These are phyloP conservation scores for Galagoides demidoff DNA, from an alignment of 2,797 vertebrate species.

Conservation along the genomic window DNA sequence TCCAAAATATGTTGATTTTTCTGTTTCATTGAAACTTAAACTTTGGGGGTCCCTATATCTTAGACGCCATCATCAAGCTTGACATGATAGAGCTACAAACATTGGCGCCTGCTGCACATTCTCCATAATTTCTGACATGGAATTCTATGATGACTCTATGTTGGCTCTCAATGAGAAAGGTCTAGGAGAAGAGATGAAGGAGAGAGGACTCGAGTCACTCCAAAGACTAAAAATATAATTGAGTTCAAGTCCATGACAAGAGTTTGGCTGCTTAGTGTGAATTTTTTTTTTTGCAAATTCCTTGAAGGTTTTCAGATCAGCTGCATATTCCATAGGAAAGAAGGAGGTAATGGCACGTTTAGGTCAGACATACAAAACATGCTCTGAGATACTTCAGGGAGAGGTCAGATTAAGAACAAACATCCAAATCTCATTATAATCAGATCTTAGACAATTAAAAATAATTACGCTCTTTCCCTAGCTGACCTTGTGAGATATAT, in stretches of 20 bases:
- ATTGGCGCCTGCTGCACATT: neutral
- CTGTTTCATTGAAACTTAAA: neutral
- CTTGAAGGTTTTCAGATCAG: slow-evolving; percentile 55
- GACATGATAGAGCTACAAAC: neutral
- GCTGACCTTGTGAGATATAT: slow-evolving; percentile 65
- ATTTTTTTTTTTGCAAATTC: neutral
- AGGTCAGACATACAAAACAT: slow-evolving; percentile 47
- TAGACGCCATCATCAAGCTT: neutral
- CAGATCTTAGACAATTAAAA: slow-evolving; percentile 74
- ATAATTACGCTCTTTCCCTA: slow-evolving; percentile 63
- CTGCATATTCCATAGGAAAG: neutral
- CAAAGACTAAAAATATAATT: slow-evolving; percentile 41
- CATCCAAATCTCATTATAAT: slow-evolving; percentile 70
- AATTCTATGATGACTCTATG: neutral
- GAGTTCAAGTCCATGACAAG: slow-evolving; percentile 34
- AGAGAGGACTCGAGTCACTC: neutral
- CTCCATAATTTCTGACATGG: neutral
- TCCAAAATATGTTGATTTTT: neutral
- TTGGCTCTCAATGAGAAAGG: neutral
- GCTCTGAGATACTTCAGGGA: neutral
- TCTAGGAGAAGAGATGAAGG: neutral
- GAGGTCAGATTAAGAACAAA: slow-evolving; percentile 72
- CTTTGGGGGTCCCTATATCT: neutral
- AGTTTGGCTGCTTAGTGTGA: slow-evolving; percentile 34
- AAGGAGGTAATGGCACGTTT: slow-evolving; percentile 30